Conservation (phyloP, 2,888 invertebrate species). For the Amphipoea oculea region DNA sequence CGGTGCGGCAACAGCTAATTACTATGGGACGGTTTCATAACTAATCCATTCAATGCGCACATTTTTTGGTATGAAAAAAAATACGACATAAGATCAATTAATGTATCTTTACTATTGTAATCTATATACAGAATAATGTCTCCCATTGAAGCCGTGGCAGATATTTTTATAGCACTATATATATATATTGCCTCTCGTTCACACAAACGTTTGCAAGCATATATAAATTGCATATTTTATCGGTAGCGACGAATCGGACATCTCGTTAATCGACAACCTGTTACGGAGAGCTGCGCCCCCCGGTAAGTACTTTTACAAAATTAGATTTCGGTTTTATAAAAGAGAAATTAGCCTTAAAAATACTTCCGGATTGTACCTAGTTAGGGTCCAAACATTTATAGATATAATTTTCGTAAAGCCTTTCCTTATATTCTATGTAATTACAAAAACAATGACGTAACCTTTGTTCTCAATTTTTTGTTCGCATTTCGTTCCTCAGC, state of each 20-base stretch:
- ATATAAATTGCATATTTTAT: neutral
- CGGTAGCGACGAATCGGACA: neutral
- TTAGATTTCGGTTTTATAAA: neutral
- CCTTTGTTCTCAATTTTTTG: neutral
- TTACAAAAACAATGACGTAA: neutral
- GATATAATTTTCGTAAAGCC: neutral
- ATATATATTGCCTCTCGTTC: neutral
- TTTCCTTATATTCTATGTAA: neutral
- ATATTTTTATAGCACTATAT: no score
- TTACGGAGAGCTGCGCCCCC: no score
- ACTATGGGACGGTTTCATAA: no score
- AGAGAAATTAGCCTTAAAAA: neutral
- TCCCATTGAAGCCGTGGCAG: no score
- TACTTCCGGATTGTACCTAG: neutral
- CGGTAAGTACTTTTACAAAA: neutral
- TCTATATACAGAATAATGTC: no score
- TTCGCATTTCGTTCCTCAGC: neutral
- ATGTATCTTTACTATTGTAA: no score
- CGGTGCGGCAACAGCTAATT: no score
- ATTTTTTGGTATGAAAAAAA: no score
- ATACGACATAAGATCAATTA: no score
- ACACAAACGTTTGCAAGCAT: neutral
- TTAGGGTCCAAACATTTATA: neutral
- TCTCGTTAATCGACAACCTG: neutral
- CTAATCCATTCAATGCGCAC: no score